Conservation (phyloP, 2,888 invertebrate species). For the Eupithecia centaureata region DNA sequence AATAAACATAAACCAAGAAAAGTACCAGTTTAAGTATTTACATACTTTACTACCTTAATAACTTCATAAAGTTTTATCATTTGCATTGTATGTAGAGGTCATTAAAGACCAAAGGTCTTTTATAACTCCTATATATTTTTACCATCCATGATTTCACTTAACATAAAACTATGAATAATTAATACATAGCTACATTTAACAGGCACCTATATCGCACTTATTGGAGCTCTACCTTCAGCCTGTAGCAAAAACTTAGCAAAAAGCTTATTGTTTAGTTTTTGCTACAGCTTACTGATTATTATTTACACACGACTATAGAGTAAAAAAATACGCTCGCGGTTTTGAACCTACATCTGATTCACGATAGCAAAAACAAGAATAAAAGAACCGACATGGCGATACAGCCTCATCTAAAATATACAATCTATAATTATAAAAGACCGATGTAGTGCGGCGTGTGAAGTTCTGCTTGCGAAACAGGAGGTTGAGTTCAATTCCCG, state of each 20-base stretch:
- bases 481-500: too few species aligned
- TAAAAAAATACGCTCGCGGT: neutral
- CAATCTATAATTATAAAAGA: too few species aligned
- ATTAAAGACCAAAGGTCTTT: neutral
- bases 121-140: neutral
- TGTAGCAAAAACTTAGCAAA: neutral
- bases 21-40: neutral
- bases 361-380: neutral
- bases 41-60: neutral
- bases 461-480: too few species aligned
- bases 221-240: neutral
- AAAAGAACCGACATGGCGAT: neutral
- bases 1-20: neutral
- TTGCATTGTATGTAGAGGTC: neutral
- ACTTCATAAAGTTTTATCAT: neutral
- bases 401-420: neutral
- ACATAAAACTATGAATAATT: neutral
- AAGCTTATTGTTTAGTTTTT: neutral
- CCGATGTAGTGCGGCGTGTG: too few species aligned
- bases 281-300: neutral
- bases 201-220: neutral
- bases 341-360: neutral
- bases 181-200: neutral
- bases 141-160: neutral
- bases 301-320: neutral